Evolutionary conservation across 2,888 invertebrate species (phyloP).

Genomic region (Andrena bicolor): DNA sequence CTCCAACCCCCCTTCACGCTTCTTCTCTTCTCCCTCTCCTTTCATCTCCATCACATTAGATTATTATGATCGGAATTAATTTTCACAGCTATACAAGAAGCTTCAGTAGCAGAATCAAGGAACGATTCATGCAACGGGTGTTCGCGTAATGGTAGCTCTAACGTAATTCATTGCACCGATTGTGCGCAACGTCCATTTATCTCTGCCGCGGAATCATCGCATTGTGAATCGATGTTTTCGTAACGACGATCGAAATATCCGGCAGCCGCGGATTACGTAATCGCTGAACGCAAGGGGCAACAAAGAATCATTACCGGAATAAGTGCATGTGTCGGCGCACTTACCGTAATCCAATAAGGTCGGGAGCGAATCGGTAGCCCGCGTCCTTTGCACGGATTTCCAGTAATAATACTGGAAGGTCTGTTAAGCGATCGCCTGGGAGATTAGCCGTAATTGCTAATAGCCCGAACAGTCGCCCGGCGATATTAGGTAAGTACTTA

Average conservation of each 20-base stretch:
- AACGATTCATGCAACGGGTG: too few species aligned
- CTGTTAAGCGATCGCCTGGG: constrained; percentile 73
- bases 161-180: background rate
- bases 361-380: constrained; percentile 31
- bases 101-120: too few species aligned
- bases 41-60: too few species aligned
- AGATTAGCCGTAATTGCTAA: constrained; percentile 79
- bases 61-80: too few species aligned
- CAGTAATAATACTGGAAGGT: constrained; percentile 70
- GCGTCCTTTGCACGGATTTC: constrained; percentile 62
- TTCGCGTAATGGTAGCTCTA: too few species aligned
- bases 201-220: background rate
- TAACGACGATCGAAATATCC: background rate
- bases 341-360: constrained; percentile 59
- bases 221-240: background rate
- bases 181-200: background rate
- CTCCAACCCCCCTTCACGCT: too few species aligned
- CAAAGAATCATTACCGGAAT: constrained; percentile 48
- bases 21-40: too few species aligned
- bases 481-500: constrained; percentile 60
- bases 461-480: constrained; percentile 71
- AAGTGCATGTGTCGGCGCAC: constrained; percentile 33
- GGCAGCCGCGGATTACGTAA: constrained; percentile 6
- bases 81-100: too few species aligned
- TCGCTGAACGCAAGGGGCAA: background rate